Conservation (phyloP, 2,113 vertebrate genomes). For the Ceyx melanurus region DNA sequence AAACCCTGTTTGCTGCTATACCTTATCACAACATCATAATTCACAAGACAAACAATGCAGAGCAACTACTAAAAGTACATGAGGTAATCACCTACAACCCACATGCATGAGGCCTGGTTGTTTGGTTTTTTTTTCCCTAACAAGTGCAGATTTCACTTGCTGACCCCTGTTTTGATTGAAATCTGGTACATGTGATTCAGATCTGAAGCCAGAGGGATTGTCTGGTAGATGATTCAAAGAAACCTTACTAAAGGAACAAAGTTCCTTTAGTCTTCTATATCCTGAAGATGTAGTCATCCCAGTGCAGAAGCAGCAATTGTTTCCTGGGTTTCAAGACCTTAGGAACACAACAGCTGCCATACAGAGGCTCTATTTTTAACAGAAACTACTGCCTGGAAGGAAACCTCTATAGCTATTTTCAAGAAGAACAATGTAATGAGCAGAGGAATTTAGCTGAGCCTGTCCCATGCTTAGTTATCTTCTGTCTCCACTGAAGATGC, state of each 20-base stretch:
- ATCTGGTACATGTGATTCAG: background rate
- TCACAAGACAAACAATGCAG: background rate
- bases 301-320: background rate
- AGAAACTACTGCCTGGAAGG: background rate
- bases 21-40: conserved; percentile 21
- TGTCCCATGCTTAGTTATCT: background rate
- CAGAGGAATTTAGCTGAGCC: background rate
- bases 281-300: background rate
- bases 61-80: conserved; percentile 20
- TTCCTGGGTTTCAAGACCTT: background rate
- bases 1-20: conserved; percentile 28
- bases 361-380: background rate
- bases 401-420: background rate
- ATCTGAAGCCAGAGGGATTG: background rate
- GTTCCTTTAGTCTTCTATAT: background rate
- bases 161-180: background rate
- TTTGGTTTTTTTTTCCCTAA: background rate
- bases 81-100: background rate
- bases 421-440: background rate
- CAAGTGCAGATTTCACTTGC: background rate
- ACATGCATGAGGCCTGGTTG: background rate
- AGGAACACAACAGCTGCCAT: background rate
- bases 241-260: background rate
- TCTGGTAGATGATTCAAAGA: background rate
- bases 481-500: background rate